Base-by-base conservation (phyloP, 2,888 invertebrate genomes). In the Diarsia dahlii region DNA sequence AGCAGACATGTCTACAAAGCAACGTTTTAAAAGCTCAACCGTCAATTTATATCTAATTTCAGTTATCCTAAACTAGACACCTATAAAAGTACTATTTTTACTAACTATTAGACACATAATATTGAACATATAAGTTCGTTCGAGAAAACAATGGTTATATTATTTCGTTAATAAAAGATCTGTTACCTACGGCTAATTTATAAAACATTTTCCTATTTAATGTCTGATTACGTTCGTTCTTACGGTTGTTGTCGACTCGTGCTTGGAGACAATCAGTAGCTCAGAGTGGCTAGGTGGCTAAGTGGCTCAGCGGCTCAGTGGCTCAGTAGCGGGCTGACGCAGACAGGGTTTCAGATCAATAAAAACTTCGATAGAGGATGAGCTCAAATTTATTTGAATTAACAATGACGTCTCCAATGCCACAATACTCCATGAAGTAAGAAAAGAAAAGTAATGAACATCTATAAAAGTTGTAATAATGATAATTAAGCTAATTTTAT, bases 381-480 rank as follows among this genome's bases (percentile, higher is more conserved):
- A 96, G 94, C 96, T 96, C 96, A 95, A 95, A 94, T 96, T 96
- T 96, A 96, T 96, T 96, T 94, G 95, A 96, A 96, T 95, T 95
- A 96, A 96, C 96, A 96, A 96, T 95, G 95, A 96, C 94, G 95
- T 95, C 96, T 96, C 95, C 96, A 95, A 95, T 96, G 94, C 94
- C 95, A 96, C 96, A 96, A 95, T 95, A 96, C 94, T 95, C 93
- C 94, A 96, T 95, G 96, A 96, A 96, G 95, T 95, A 95, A 96
- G 95, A 95, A 96, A 95, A 94, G 94, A 94, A 95, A 96, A 95
- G 93, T 93, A 95, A 95, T 95, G 96, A 96, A 96, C 96, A 96
- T 96, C 96, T 96, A 96, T 96, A 96, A 96, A 96, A 96, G 95
- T 96, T 95, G 95, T 95, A 96, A 96, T 96, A 96, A 96, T 95